Conservation (phyloP, 1,140 invertebrate species). For the Heliconius eleuchia region DNA sequence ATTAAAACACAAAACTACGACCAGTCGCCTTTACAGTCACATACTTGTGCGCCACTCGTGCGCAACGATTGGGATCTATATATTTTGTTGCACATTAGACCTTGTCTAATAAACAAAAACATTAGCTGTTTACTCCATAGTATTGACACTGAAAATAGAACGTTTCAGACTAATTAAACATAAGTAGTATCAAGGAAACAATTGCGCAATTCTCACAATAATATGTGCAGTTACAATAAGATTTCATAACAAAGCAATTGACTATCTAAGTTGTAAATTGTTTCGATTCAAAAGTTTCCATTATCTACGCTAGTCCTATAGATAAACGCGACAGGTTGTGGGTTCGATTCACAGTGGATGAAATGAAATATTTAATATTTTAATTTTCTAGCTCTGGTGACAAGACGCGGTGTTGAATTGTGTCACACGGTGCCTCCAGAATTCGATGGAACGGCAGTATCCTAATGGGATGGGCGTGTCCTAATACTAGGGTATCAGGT, state of each 20-base stretch:
- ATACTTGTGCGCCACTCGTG: too few species aligned
- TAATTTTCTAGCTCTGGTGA: too few species aligned
- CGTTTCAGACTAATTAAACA: slow-evolving; percentile 7
- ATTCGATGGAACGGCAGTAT: too few species aligned
- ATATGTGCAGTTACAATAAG: not conserved
- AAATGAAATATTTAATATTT: too few species aligned
- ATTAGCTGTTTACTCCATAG: slow-evolving; percentile 18
- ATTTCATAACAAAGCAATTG: slow-evolving; percentile 14
- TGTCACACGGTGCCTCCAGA: too few species aligned
- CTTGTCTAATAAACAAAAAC: slow-evolving; percentile 35
- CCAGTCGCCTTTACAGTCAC: too few species aligned
- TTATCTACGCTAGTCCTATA: not conserved
- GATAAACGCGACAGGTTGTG: too few species aligned
- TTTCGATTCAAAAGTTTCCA: not conserved
- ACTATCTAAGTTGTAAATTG: slow-evolving; percentile 1
- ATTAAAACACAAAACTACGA: too few species aligned
- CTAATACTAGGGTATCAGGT: too few species aligned
- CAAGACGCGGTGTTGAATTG: too few species aligned
- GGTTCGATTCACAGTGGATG: too few species aligned
- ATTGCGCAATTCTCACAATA: slow-evolving; percentile 4
- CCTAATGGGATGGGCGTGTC: too few species aligned
- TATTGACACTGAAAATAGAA: slow-evolving; percentile 24
- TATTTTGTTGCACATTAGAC: slow-evolving; percentile 26
- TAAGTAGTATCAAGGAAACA: slow-evolving; percentile 10
- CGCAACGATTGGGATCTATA: not conserved